Base-by-base conservation (phyloP, 2,797 vertebrate species). In the Neomorphus geoffroyi region DNA sequence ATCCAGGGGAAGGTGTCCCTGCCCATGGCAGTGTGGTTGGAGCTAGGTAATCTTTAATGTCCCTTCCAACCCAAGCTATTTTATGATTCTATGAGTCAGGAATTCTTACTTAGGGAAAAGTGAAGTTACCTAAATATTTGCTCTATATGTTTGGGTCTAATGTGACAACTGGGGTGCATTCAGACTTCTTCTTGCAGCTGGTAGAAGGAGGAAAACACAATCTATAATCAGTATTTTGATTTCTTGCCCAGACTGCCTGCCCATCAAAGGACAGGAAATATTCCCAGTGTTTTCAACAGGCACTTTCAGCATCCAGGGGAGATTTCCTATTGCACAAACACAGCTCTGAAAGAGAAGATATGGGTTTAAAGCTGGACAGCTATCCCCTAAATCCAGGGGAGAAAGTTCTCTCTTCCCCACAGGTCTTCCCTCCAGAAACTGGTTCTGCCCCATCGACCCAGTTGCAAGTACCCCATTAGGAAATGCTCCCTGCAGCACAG, bases 381-480 rank as follows among this genome's bases (percentile, higher is more conserved):
- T 17, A 46, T 32, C 13, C 27, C 43, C n/a, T 48, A 46, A 89
- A 91, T 7, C 8, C 32, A 28, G 11, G 15, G 32, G 21, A 48
- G 46, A 22, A 56, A 53, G 4, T 4, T 39, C 69, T 32, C 22
- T 64, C 13, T 62, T 78, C 18, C 50, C 16, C 27, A 53, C 11
- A 30, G 67, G 17, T 56, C 26, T 83, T 48, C 32, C 33, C 50
- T 71, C n/a, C 45, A 64, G 71, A 11, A 62, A 50, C 18, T 53
- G 17, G 64, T 88, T 96, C 83, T 88, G 80, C 71, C 74, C 45
- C 81, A 77, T 70, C 5, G 7, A 60, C 61, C 48, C 83, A 10
- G 11, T 13, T 85, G 81, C 81, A 83, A 94, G 60, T 50, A 21
- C 23, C 82, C 82, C 82, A 18, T 73, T 70, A 88, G 90, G 86